Percentiles rank a stretch among this genome's conserved stretches.
These are phyloP conservation scores for Arbacia lixula DNA, from an alignment of 53 echinoderm and acorn worm genomes.

Conservation along the genomic window DNA sequence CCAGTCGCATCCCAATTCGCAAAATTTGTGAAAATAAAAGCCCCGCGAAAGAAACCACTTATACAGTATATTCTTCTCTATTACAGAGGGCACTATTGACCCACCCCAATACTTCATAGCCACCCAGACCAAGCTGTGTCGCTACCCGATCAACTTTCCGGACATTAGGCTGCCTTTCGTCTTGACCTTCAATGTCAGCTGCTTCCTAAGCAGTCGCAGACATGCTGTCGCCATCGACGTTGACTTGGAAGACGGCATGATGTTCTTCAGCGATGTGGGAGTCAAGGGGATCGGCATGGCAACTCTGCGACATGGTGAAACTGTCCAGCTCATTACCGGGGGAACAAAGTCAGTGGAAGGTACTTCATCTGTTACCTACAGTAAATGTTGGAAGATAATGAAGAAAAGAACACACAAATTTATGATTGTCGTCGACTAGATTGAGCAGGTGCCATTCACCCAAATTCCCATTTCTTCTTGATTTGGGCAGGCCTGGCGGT, in stretches of 20 bases:
- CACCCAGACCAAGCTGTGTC: constrained; percentile 64
- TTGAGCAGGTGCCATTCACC: too few relatives aligned
- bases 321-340: constrained; percentile 32
- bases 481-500: constrained; percentile 73
- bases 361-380: constrained; percentile 15
- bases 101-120: constrained; percentile 78
- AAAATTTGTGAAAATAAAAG: too few relatives aligned
- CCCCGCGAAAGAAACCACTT: too few relatives aligned
- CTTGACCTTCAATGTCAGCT: constrained; percentile 42
- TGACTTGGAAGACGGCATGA: constrained; percentile 65
- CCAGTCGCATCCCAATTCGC: too few relatives aligned
- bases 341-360: constrained; percentile 62
- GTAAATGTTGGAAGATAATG: too few relatives aligned
- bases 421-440: too few relatives aligned
- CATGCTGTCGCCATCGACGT: constrained; percentile 67
- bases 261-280: constrained; percentile 73
- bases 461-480: too few relatives aligned
- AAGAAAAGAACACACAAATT: too few relatives aligned
- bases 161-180: constrained; percentile 27
- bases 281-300: constrained; percentile 47
- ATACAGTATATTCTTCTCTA: neutral
- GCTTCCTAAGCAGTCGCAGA: constrained; percentile 64
- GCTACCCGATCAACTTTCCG: constrained; percentile 71
- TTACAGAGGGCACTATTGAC: constrained; percentile 60
- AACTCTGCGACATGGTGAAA: constrained; percentile 29